Percentiles rank a stretch among this genome's conserved stretches.
Conservation (phyloP, 2,113 vertebrate genomes). For the Sminthopsis crassicaudata region DNA sequence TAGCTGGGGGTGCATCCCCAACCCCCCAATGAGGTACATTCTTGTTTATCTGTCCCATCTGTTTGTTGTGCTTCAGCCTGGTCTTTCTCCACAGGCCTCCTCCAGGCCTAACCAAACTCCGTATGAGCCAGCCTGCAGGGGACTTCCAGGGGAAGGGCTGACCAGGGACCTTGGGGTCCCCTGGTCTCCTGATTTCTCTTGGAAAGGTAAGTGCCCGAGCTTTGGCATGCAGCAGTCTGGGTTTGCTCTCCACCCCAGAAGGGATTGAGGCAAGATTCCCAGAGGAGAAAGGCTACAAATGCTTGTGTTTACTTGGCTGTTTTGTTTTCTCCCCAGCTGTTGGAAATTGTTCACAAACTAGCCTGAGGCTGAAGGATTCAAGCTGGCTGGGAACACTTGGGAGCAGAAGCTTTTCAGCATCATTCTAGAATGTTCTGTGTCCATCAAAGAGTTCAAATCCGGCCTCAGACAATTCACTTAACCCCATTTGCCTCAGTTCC, state of each 20-base stretch:
- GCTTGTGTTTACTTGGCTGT: not conserved
- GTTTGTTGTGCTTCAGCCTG: not conserved
- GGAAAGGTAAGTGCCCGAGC: not conserved
- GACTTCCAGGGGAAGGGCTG: no score
- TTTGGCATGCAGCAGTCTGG: not conserved
- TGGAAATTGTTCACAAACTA: not conserved
- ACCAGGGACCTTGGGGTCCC: not conserved
- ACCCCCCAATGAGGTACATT: not conserved
- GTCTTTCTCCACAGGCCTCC: not conserved
- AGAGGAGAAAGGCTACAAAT: not conserved
- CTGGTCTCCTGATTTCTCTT: not conserved
- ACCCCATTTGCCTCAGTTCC: not conserved
- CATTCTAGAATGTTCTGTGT: not conserved
- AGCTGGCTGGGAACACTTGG: not conserved
- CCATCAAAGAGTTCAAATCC: not conserved
- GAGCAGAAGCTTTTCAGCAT: not conserved
- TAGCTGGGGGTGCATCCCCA: not conserved
- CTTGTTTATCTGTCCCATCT: not conserved
- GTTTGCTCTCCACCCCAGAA: not conserved
- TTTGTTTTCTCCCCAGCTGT: conserved; percentile 5
- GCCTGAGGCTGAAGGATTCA: not conserved
- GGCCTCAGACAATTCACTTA: not conserved
- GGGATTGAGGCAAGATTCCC: not conserved
- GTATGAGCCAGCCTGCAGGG: not conserved
- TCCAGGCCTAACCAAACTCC: not conserved